Base-by-base conservation (phyloP, 2,888 invertebrate genomes). In the Aphodius granarius region DNA sequence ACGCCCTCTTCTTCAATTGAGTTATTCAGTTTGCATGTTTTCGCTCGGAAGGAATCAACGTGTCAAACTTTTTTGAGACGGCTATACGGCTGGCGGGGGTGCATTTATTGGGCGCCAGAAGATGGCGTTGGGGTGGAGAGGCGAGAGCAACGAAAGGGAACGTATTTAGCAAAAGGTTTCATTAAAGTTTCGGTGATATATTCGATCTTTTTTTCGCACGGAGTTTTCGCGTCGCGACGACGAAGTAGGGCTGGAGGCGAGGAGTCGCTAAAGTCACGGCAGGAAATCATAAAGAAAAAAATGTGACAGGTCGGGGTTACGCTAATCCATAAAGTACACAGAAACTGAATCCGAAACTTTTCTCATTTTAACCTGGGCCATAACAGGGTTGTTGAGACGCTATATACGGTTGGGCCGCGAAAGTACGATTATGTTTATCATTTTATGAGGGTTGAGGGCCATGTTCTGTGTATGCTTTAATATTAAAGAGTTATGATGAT, bases 11-110 rank as follows among this genome's bases (percentile, higher is more conserved):
- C 21, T 16, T 22, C 68, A 68, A 68, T 68, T 68, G 68, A 68
- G 68, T 68, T 68, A 68, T 68, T 22, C 68, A 68, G 68, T 68
- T 68, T 68, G 68, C 68, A 68, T 68, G 68, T 68, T 68, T 68
- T 21, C 21, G 20, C 20, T 20, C 68, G 68, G 21, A 68, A 20
- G 68, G 22, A 68, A 68, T 68, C 68, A 68, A 68, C 68, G 22
- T 22, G 68, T 68, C 68, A 43, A 43, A 43, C 43, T 43, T 43
- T 43, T 43, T 23, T 43, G 6, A 9, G 6, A 6, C 13, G 9
- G 6, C 43, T 43, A 6, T 13, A 43, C 6, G 43, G 43, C 43
- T 3, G n/a, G 13, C 43, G 43, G 43, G 43, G 43, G 43, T 43
- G 43, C 2, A 9, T 43, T 43, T 43, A 43, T 43, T 43, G 43